These are phyloP conservation scores for Cebidichthys violaceus DNA, from an alignment of 2,113 vertebrate genomes.

Conservation along the genomic window DNA sequence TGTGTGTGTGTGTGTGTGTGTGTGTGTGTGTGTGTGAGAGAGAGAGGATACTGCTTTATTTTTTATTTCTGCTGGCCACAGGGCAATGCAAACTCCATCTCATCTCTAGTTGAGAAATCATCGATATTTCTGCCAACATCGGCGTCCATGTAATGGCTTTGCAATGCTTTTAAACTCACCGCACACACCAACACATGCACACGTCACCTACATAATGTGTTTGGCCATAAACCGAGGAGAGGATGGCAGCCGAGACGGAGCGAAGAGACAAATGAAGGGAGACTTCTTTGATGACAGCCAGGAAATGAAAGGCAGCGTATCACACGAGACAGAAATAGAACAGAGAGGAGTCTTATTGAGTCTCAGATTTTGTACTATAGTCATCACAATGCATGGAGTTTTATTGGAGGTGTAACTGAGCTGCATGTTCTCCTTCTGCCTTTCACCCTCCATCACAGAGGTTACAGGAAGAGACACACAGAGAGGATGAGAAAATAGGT, in stretches of 20 bases:
- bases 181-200: background rate
- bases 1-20: slow-evolving; percentile 21
- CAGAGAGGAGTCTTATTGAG: slow-evolving; percentile 37
- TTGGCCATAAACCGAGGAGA: slow-evolving; percentile 22
- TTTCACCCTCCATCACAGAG: slow-evolving; percentile 19
- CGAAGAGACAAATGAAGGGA: slow-evolving; percentile 30
- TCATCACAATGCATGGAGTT: slow-evolving; percentile 29
- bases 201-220: background rate
- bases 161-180: slow-evolving; percentile 20
- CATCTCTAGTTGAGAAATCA: slow-evolving; percentile 27
- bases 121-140: slow-evolving; percentile 43
- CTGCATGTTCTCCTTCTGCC: slow-evolving; percentile 26
- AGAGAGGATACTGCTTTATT: slow-evolving; percentile 17
- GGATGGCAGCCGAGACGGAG: slow-evolving; percentile 15
- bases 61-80: background rate
- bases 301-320: slow-evolving; percentile 50
- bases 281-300: slow-evolving; percentile 41
- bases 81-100: slow-evolving; percentile 17
- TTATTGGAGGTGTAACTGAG: slow-evolving; percentile 24
- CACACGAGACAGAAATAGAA: slow-evolving; percentile 50
- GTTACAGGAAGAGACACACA: background rate
- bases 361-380: slow-evolving; percentile 24
- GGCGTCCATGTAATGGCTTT: slow-evolving; percentile 29
- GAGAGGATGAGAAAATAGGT: slow-evolving; percentile 7
- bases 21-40: slow-evolving; percentile 5